These are phyloP conservation scores for Xenopus borealis DNA, from an alignment of 2,113 vertebrate species.

Conservation along the genomic window DNA sequence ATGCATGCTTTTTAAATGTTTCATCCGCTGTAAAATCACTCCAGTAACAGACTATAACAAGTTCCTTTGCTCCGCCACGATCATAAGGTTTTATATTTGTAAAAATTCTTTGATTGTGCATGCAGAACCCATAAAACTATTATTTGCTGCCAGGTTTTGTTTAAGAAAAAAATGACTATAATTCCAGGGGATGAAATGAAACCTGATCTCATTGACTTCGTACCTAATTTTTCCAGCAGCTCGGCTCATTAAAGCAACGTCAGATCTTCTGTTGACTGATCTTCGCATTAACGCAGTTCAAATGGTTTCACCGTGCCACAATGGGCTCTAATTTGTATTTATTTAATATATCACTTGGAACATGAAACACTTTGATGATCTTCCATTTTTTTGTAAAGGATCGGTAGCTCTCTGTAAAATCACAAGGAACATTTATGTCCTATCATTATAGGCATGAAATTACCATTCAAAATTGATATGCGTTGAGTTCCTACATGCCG, in stretches of 20 bases:
- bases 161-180: conserved; percentile 15
- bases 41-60: too few relatives aligned
- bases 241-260: conserved; percentile 25
- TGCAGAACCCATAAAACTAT: neutral
- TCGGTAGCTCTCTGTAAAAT: too few relatives aligned
- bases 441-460: too few relatives aligned
- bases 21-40: too few relatives aligned
- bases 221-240: conserved; percentile 31
- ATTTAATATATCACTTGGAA: neutral
- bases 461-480: too few relatives aligned
- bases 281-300: conserved; percentile 28
- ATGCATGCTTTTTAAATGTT: too few relatives aligned
- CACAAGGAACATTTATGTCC: too few relatives aligned
- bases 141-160: conserved; percentile 16
- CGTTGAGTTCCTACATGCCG: too few relatives aligned
- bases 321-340: neutral
- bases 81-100: neutral
- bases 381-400: too few relatives aligned
- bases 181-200: conserved; percentile 11
- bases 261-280: conserved; percentile 27
- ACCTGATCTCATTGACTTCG: conserved; percentile 30
- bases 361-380: neutral
- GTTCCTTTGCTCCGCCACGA: too few relatives aligned
- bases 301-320: conserved; percentile 15
- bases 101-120: neutral